Evolutionary conservation across 1,140 invertebrate species (phyloP).

Genomic region (Diuraphis noxia): DNA sequence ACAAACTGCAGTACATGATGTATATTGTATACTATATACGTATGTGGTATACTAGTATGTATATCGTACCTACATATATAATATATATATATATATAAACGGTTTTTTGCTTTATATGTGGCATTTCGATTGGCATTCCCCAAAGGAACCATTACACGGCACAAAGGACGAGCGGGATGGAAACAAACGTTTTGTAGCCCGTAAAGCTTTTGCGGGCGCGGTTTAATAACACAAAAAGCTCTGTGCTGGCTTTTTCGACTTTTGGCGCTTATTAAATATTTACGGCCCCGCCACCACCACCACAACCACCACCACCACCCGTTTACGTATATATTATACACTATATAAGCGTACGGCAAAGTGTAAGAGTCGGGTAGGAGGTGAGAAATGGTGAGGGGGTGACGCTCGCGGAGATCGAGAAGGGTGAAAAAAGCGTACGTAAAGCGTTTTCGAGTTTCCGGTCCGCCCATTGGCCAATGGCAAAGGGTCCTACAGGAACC

Average conservation of each 20-base stretch:
- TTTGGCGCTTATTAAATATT: slow-evolving; percentile 54
- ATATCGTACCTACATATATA: neutral
- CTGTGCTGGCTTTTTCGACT: slow-evolving; percentile 49
- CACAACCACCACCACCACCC: neutral
- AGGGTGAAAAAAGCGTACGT: slow-evolving; percentile 51
- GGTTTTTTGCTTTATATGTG: neutral
- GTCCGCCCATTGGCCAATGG: slow-evolving; percentile 52
- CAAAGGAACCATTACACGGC: slow-evolving; percentile 45
- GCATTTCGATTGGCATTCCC: slow-evolving; percentile 52
- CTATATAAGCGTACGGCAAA: neutral
- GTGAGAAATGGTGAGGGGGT: neutral
- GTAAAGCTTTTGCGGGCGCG: slow-evolving; percentile 50
- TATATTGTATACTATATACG: neutral
- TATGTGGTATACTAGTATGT: too few relatives aligned
- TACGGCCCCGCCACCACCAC: too few relatives aligned
- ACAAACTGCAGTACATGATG: too few relatives aligned
- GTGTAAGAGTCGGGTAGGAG: neutral
- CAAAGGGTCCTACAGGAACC: slow-evolving; percentile 20
- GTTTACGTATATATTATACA: neutral
- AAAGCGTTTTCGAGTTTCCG: slow-evolving; percentile 53
- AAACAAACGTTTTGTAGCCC: slow-evolving; percentile 50
- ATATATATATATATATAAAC: neutral
- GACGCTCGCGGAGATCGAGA: neutral
- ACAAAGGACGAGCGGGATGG: slow-evolving; percentile 9
- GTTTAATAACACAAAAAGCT: slow-evolving; percentile 54